Evolutionary conservation across 2,797 vertebrate species (phyloP).

Genomic region (Decapterus maruadsi): DNA sequence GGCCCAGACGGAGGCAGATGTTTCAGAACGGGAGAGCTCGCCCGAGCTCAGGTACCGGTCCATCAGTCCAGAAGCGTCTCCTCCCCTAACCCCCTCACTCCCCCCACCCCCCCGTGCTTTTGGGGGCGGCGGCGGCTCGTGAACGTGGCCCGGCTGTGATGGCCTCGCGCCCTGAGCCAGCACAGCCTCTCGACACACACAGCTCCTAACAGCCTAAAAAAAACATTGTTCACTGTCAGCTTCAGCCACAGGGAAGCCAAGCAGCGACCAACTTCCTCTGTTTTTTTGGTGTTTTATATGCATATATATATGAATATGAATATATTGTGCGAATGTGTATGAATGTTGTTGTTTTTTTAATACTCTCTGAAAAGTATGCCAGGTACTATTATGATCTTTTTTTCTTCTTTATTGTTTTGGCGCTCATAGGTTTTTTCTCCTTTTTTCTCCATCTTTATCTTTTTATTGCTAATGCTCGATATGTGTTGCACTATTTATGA

Average conservation of each 20-base stretch:
- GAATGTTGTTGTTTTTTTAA: slow-evolving; percentile 85
- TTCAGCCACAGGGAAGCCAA: slow-evolving; percentile 86
- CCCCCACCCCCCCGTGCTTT: slow-evolving; percentile 28
- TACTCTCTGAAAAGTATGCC: slow-evolving; percentile 80
- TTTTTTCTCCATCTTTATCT: slow-evolving; percentile 71
- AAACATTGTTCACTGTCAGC: slow-evolving; percentile 86
- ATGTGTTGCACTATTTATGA: slow-evolving; percentile 81
- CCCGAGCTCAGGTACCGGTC: slow-evolving; percentile 58
- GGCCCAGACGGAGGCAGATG: slow-evolving; percentile 65
- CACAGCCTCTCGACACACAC: slow-evolving; percentile 86
- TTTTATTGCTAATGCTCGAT: slow-evolving; percentile 76
- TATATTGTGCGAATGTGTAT: slow-evolving; percentile 86
- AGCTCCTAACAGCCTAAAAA: slow-evolving; percentile 80
- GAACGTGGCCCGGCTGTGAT: slow-evolving; percentile 74
- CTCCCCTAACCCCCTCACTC: not conserved
- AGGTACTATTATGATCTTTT: slow-evolving; percentile 69
- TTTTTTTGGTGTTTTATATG: slow-evolving; percentile 88
- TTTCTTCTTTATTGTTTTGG: slow-evolving; percentile 58
- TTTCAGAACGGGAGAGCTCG: slow-evolving; percentile 67
- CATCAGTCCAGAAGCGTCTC: slow-evolving; percentile 69
- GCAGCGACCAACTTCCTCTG: slow-evolving; percentile 84
- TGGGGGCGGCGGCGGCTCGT: slow-evolving; percentile 61
- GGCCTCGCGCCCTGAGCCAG: slow-evolving; percentile 78
- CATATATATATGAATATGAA: slow-evolving; percentile 86
- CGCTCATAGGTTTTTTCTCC: slow-evolving; percentile 56